These are phyloP conservation scores for Nasua narica DNA, from an alignment of 2,797 vertebrate genomes.

Conservation along the genomic window DNA sequence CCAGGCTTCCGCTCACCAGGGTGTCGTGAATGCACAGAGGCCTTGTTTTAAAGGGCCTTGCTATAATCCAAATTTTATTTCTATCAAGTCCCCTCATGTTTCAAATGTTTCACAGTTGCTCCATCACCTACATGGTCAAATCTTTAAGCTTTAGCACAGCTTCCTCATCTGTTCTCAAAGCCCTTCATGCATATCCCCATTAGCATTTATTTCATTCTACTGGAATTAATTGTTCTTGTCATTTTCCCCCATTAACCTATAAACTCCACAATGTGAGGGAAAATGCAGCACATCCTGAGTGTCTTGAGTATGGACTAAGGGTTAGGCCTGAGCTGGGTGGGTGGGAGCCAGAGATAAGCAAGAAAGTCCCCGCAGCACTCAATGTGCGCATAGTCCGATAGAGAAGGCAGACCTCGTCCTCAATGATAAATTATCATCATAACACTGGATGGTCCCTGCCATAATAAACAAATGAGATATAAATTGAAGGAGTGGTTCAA, in stretches of 20 bases:
- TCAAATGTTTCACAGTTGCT: not conserved
- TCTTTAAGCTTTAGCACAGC: not conserved
- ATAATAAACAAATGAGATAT: not conserved
- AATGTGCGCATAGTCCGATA: not conserved
- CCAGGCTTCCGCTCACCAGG: not conserved
- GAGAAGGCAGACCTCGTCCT: not conserved
- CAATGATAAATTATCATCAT: not conserved
- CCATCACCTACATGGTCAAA: not conserved
- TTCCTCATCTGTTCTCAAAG: not conserved
- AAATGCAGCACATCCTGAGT: not conserved
- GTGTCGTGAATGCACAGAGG: not conserved
- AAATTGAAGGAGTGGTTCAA: not conserved
- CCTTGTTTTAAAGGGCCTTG: not conserved
- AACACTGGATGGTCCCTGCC: not conserved
- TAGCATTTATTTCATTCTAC: not conserved
- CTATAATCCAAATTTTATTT: not conserved
- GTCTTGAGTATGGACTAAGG: not conserved
- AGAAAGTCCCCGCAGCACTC: not conserved
- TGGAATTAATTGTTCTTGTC: not conserved
- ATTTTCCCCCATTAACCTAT: not conserved
- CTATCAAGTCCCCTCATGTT: not conserved
- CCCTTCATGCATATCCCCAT: not conserved
- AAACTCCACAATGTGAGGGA: not conserved
- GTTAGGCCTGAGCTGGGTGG: not conserved
- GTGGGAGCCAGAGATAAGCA: not conserved